Evolutionary conservation across 2,797 vertebrate genomes (phyloP).

Genomic region (Poeciliopsis gracilis): DNA sequence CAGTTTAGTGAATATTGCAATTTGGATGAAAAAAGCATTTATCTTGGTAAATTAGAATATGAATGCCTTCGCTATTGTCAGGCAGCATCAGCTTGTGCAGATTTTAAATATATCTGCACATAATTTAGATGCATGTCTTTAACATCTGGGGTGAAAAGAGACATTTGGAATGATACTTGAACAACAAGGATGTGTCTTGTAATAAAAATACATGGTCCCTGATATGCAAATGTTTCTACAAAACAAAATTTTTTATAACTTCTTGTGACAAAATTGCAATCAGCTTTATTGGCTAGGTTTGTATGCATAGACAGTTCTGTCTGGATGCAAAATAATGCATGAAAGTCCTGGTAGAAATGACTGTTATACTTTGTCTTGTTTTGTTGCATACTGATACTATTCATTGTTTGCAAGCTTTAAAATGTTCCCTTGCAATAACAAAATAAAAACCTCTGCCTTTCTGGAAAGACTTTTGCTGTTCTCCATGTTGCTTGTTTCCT

Average conservation of each 20-base stretch:
- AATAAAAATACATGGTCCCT: not conserved
- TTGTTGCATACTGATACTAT: not conserved
- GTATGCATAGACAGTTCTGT: not conserved
- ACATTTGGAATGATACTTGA: not conserved
- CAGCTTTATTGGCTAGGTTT: not conserved
- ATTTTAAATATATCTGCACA: constrained; percentile 23
- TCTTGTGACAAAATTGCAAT: not conserved
- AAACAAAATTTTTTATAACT: not conserved
- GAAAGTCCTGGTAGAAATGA: not conserved
- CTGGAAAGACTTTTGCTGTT: constrained; percentile 21
- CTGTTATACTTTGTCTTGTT: not conserved
- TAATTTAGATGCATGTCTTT: constrained; percentile 18
- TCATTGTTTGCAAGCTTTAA: constrained; percentile 24
- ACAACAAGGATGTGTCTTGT: not conserved
- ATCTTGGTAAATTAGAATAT: constrained; percentile 61
- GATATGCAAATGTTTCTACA: not conserved
- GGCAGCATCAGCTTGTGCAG: constrained; percentile 38
- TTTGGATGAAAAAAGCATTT: constrained; percentile 57
- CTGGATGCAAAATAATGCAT: not conserved
- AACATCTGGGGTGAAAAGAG: not conserved
- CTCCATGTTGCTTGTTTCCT: constrained; percentile 37
- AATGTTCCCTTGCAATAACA: not conserved
- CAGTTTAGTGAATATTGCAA: constrained; percentile 52
- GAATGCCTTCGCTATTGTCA: constrained; percentile 43
- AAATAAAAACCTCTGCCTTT: constrained; percentile 16